These are phyloP conservation scores for Danaus melanippus DNA, from an alignment of 1,140 invertebrate species.

Conservation along the genomic window DNA sequence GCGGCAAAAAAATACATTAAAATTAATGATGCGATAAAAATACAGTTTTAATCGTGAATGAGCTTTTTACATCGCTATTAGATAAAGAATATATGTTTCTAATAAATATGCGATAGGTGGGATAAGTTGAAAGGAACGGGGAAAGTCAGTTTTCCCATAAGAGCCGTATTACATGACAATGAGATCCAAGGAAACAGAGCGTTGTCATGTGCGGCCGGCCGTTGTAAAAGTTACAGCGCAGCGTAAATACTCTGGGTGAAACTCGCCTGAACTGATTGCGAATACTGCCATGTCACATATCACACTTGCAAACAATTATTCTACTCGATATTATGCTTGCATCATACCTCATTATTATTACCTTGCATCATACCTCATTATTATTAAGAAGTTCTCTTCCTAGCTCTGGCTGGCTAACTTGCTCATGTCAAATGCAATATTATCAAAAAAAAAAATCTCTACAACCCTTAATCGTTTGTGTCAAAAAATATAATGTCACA, in stretches of 20 bases:
- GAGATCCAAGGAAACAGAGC: slow-evolving; percentile 67
- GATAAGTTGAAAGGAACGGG: slow-evolving; percentile 20
- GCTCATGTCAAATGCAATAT: too few species aligned
- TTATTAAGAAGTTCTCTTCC: too few species aligned
- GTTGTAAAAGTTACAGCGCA: slow-evolving; percentile 71
- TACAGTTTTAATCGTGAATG: too few species aligned
- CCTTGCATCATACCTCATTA: slow-evolving; percentile 24
- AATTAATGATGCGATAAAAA: too few species aligned
- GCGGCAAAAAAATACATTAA: too few species aligned
- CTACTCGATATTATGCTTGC: slow-evolving; percentile 35
- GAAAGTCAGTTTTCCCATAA: slow-evolving; percentile 57
- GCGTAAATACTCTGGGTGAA: slow-evolving; percentile 67
- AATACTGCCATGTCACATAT: slow-evolving; percentile 51
- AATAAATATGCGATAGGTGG: too few species aligned
- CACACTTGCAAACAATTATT: slow-evolving; percentile 42
- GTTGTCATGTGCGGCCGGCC: slow-evolving; percentile 66
- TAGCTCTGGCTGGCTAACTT: too few species aligned
- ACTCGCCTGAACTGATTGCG: slow-evolving; percentile 66
- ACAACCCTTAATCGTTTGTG: too few species aligned
- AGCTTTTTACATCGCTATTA: too few species aligned
- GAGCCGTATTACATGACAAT: slow-evolving; percentile 48
- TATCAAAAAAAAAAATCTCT: too few species aligned
- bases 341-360: slow-evolving; percentile 18
- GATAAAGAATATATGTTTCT: too few species aligned
- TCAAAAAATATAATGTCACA: too few species aligned